A percentile compares a stretch with the other conserved stretches of the same genome.
These are phyloP conservation scores for Betta splendens DNA, from an alignment of 2,797 vertebrate genomes.

Conservation along the genomic window DNA sequence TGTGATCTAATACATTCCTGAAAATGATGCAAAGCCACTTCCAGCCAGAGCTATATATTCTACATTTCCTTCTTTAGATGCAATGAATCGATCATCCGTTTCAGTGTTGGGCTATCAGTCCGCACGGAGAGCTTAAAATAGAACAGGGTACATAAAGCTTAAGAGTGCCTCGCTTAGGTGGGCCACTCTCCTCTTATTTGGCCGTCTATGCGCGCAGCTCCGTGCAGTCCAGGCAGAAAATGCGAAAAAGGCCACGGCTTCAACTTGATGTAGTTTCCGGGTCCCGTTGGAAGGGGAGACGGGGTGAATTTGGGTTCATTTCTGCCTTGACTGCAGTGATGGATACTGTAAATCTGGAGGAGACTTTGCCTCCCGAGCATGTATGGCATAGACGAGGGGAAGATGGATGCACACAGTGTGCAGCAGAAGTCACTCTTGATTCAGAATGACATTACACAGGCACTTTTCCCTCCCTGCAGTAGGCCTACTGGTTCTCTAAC, in stretches of 20 bases:
- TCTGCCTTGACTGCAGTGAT: slow-evolving; percentile 12
- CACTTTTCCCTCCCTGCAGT: slow-evolving; percentile 43
- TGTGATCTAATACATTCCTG: slow-evolving; percentile 41
- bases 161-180: slow-evolving; percentile 70
- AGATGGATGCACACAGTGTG: slow-evolving; percentile 27
- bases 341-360: slow-evolving; percentile 32
- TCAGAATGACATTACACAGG: slow-evolving; percentile 55
- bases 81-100: slow-evolving; percentile 75
- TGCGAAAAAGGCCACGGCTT: slow-evolving; percentile 18
- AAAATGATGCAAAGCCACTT: slow-evolving; percentile 72
- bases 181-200: slow-evolving; percentile 53
- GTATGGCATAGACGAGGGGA: slow-evolving; percentile 4
- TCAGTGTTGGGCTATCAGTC: slow-evolving; percentile 72
- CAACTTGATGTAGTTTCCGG: slow-evolving; percentile 40
- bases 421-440: slow-evolving; percentile 44
- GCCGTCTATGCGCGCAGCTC: slow-evolving; percentile 41
- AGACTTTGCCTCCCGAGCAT: slow-evolving; percentile 32
- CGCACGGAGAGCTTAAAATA: slow-evolving; percentile 76
- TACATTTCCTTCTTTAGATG: slow-evolving; percentile 81
- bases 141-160: slow-evolving; percentile 69
- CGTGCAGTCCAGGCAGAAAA: slow-evolving; percentile 41
- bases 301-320: slow-evolving; percentile 13
- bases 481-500: slow-evolving; percentile 64
- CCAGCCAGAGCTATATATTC: slow-evolving; percentile 61
- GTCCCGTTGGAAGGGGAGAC: slow-evolving; percentile 7